A percentile compares a stretch with the other conserved stretches of the same genome.
phyloP scores from a whole-genome alignment of 2,113 vertebrate genomes.

The Brevimyrus niger region DNA sequence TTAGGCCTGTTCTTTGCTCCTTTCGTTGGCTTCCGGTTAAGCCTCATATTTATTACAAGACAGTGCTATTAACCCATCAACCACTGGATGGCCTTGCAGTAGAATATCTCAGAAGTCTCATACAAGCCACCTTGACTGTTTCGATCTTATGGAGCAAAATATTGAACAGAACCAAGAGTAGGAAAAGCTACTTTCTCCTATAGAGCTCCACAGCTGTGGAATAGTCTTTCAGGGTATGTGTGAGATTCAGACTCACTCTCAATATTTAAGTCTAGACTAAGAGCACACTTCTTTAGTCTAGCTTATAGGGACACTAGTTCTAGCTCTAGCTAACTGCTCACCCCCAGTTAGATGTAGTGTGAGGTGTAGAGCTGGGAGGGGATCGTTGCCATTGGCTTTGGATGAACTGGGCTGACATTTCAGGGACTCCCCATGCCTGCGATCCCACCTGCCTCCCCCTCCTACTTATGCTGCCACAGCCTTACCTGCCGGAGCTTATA shows the following conservation, averaged over 20 bases:
- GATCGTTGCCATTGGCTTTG: not conserved
- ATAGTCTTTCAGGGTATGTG: not conserved
- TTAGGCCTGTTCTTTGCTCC: not conserved
- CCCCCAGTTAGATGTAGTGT: not conserved
- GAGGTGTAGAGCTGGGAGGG: not conserved
- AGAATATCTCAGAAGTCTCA: not conserved
- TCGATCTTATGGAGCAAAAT: not conserved
- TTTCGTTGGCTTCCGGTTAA: not conserved
- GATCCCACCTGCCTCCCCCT: not conserved
- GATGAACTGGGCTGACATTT: not conserved
- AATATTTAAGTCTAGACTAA: not conserved
- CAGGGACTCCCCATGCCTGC: not conserved
- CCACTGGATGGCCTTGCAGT: not conserved
- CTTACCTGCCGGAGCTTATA: not conserved
- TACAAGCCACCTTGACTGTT: not conserved
- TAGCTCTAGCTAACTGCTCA: not conserved
- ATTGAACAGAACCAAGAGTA: not conserved
- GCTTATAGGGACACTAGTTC: not conserved
- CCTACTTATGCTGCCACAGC: not conserved
- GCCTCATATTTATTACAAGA: not conserved
- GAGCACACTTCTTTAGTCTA: not conserved
- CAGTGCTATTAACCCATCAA: not conserved
- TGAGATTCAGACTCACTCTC: not conserved
- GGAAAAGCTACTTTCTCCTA: not conserved
- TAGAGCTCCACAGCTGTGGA: not conserved